These are phyloP conservation scores for Osmerus mordax DNA, from an alignment of 2,113 vertebrate species.

Conservation along the genomic window DNA sequence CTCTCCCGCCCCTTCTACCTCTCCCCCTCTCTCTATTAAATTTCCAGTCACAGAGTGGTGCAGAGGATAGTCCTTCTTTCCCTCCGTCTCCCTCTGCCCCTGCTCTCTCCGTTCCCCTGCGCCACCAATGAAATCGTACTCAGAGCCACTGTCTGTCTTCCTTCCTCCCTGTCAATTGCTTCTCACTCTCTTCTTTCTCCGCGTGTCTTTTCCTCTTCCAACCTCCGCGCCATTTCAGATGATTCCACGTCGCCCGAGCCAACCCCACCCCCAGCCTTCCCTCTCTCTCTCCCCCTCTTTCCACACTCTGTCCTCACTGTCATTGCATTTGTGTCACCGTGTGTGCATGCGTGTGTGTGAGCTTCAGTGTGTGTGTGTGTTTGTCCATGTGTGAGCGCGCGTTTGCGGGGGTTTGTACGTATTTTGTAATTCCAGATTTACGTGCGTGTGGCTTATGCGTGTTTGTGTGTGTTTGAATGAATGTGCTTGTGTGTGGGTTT, in stretches of 20 bases:
- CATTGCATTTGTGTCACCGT: constrained; percentile 64
- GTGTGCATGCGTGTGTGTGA: constrained; percentile 21
- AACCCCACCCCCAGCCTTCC: constrained; percentile 40
- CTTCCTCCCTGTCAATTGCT: constrained; percentile 31
- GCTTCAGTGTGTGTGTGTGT: neutral
- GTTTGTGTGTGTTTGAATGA: constrained; percentile 23
- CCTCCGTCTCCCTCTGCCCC: constrained; percentile 39
- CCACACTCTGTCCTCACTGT: constrained; percentile 59
- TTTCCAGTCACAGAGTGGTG: constrained; percentile 82
- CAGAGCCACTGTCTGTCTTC: constrained; percentile 36
- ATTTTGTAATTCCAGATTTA: constrained; percentile 40
- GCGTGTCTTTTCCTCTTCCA: constrained; percentile 47
- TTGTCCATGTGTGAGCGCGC: neutral
- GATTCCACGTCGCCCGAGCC: constrained; percentile 48
- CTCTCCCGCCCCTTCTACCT: constrained; percentile 52
- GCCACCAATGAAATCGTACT: constrained; percentile 56
- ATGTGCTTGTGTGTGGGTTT: constrained; percentile 19
- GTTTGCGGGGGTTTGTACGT: constrained; percentile 8
- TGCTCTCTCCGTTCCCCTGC: constrained; percentile 51
- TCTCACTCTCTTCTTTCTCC: constrained; percentile 11
- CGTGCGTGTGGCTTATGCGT: neutral
- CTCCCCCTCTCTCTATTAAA: constrained; percentile 70
- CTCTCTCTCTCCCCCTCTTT: constrained; percentile 37
- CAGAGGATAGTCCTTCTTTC: constrained; percentile 77
- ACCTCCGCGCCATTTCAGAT: constrained; percentile 57